phyloP scores from a whole-genome alignment of 2,888 invertebrate species.

The Lepidochitona cinerea region DNA sequence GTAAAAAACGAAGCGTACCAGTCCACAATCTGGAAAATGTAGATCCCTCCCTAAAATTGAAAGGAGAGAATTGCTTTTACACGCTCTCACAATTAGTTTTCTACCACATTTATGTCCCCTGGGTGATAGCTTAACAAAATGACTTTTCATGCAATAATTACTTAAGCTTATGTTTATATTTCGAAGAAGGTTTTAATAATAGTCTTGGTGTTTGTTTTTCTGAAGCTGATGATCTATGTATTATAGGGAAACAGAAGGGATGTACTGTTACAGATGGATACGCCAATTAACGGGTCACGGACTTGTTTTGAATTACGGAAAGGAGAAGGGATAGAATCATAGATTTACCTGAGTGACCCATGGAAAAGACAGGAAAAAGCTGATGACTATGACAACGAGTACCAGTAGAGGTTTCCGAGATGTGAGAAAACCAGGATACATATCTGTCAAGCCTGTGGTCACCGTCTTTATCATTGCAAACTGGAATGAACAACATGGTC shows the following conservation, averaged over 20 bases:
- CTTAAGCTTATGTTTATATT: no score
- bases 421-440: neutral
- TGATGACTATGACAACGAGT: neutral
- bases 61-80: neutral
- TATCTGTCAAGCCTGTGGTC: neutral
- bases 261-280: no score
- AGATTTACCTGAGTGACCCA: neutral
- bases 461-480: neutral
- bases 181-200: no score
- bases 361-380: neutral
- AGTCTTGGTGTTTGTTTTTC: no score
- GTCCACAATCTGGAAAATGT: conserved; percentile 4
- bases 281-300: no score
- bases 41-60: neutral
- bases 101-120: neutral
- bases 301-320: no score
- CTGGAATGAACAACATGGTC: neutral
- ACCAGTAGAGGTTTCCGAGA: neutral
- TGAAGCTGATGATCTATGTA: no score
- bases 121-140: neutral
- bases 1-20: neutral
- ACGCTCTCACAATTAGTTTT: neutral
- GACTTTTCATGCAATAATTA: no score
- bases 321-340: no score
- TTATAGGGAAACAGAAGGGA: no score